Evolutionary conservation across 2,113 vertebrate species (phyloP).

Genomic region (Thunnus maccoyii): DNA sequence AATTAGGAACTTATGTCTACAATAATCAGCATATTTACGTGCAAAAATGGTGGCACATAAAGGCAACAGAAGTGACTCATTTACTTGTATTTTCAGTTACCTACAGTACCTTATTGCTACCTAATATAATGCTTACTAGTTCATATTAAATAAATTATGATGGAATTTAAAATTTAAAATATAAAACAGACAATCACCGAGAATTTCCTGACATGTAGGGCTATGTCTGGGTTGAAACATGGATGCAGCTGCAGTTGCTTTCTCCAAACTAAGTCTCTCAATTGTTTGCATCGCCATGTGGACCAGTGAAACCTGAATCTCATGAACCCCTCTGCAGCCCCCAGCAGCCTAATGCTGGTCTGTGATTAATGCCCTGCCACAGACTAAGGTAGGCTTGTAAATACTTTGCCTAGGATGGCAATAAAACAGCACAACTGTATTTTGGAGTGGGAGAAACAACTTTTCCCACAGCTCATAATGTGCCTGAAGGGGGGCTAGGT

Average conservation of each 20-base stretch:
- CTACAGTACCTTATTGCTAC: neutral
- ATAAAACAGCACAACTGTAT: conserved; percentile 42
- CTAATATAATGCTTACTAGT: neutral
- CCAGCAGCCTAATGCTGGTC: neutral
- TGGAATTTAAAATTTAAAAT: no score
- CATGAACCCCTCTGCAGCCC: neutral
- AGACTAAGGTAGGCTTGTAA: conserved; percentile 31
- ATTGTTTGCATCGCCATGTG: conserved; percentile 3
- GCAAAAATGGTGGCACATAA: conserved; percentile 6
- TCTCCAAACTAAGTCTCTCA: neutral
- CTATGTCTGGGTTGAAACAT: neutral
- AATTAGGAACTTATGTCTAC: neutral
- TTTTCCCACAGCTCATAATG: conserved; percentile 21
- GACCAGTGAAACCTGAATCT: conserved; percentile 12
- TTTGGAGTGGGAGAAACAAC: conserved; percentile 2
- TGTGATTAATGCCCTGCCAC: conserved; percentile 44
- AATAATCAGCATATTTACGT: neutral
- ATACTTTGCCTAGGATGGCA: conserved; percentile 18
- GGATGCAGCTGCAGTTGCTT: neutral
- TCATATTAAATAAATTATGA: no score
- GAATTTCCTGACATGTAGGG: no score
- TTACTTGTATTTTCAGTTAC: conserved; percentile 7
- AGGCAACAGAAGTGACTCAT: neutral
- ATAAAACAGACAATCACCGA: no score
- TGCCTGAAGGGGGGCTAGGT: neutral